Base-by-base conservation (phyloP, 2,888 invertebrate genomes). In the Exocentrus adspersus region DNA sequence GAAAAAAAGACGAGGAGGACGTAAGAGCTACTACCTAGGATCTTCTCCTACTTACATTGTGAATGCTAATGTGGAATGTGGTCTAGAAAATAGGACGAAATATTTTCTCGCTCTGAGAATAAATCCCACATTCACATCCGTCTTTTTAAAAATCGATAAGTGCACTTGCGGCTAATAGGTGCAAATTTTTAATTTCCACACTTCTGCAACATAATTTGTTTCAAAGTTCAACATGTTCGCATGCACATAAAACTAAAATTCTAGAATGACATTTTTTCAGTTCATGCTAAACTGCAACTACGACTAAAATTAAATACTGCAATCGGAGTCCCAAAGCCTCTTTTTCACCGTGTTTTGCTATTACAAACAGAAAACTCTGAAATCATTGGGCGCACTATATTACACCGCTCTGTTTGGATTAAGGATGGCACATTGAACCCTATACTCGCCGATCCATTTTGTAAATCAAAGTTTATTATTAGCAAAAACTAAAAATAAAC, bases 401-500 rank as follows among this genome's bases (percentile, higher is more conserved):
- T n/a, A 48, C 28, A 48, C 20, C 24, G 28, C 28, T 14, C 12
- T 16, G n/a, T 9, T 24, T 12, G 28, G 28, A 28, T 48, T 14
- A 10, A 16, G 24, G 24, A 48, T 10, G 48, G 9, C 16, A 1
- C 7, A 24, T 48, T n/a, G 24, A 24, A 16, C 14, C 7, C 21
- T 45, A 9, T 16, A 48, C 14, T 28, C 14, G 28, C 17, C 14
- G 28, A 46, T 24, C 7, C n/a, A 16, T 28, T n/a, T 48, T 48
- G 48, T 28, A 48, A 16, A 28, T 48, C 28, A 48, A 48, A 24
- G 48, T 37, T 37, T 16, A 19, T 37, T 37, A 57, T 48, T 48
- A 56, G 45, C 30, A 48, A 46, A 57, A 57, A 57, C 37, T 57
- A 57, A 41, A 57, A 57, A 57, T 57, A 57, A 48, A 57, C 57